phyloP scores from a whole-genome alignment of 1,140 invertebrate genomes.

The Aphelenchoides besseyi region DNA sequence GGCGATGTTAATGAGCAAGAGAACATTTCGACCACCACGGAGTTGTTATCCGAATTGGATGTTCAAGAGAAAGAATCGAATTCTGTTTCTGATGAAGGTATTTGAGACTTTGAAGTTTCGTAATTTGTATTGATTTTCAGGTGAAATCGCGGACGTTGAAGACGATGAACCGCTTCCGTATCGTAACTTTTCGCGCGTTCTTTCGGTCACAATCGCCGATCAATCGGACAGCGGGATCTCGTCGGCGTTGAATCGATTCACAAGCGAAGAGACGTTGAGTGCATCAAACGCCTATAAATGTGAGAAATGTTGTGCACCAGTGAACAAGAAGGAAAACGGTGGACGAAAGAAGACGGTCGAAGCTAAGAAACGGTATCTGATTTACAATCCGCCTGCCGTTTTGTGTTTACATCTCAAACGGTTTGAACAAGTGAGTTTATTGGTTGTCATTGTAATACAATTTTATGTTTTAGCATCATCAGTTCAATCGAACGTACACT shows the following conservation, averaged over 20 bases:
- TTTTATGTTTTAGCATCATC: slow-evolving; percentile 23
- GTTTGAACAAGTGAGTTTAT: slow-evolving; percentile 66
- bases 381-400: slow-evolving; percentile 83
- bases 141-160: neutral
- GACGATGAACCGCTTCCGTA: neutral
- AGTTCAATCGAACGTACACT: slow-evolving; percentile 67
- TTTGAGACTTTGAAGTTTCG: too few species aligned
- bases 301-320: slow-evolving; percentile 75
- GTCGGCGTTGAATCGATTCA: slow-evolving; percentile 81
- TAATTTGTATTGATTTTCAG: neutral
- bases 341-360: slow-evolving; percentile 71
- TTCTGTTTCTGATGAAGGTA: neutral
- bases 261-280: slow-evolving; percentile 78
- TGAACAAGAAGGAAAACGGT: slow-evolving; percentile 44
- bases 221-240: neutral
- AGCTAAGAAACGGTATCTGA: slow-evolving; percentile 84
- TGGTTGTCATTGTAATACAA: slow-evolving; percentile 15
- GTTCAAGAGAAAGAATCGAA: neutral
- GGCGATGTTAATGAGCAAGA: slow-evolving; percentile 14
- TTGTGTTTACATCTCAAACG: slow-evolving; percentile 90
- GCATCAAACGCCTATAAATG: slow-evolving; percentile 88
- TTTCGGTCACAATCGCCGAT: neutral
- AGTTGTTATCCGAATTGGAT: neutral
- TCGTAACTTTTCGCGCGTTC: neutral
- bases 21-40: neutral